A percentile compares a stretch with the other conserved stretches of the same genome.
Conservation (phyloP, 2,113 vertebrate genomes). For the Otocyon megalotis region DNA sequence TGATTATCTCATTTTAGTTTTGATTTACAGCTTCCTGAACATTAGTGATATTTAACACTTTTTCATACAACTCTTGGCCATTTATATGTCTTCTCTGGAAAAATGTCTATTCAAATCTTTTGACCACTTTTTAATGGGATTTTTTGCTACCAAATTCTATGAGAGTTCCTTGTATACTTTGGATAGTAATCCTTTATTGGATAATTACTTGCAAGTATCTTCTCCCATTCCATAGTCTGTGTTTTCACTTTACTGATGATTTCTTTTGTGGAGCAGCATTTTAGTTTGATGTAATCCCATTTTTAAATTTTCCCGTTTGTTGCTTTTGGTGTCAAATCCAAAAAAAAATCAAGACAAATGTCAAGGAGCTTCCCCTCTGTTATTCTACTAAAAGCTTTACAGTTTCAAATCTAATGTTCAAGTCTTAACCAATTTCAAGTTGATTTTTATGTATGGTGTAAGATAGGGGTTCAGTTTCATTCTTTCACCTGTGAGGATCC, state of each 20-base stretch:
- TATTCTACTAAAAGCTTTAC: neutral
- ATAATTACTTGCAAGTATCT: neutral
- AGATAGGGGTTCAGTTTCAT: neutral
- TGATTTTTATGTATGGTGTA: neutral
- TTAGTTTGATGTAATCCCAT: neutral
- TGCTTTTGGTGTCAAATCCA: neutral
- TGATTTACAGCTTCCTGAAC: neutral
- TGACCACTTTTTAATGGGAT: neutral
- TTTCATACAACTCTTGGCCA: neutral
- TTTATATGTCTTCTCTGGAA: neutral
- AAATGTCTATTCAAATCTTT: neutral
- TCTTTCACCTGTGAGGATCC: neutral
- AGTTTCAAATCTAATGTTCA: neutral
- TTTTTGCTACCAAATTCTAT: neutral
- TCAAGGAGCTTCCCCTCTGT: neutral
- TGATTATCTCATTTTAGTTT: neutral
- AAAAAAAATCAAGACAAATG: neutral
- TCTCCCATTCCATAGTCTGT: neutral
- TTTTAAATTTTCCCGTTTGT: neutral
- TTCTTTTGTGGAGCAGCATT: neutral
- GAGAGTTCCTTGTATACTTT: neutral
- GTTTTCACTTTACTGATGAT: neutral
- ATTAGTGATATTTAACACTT: neutral
- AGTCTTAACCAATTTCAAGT: neutral
- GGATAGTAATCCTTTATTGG: neutral